phyloP scores from a whole-genome alignment of 2,113 vertebrate species.

The Prolemur simus region DNA sequence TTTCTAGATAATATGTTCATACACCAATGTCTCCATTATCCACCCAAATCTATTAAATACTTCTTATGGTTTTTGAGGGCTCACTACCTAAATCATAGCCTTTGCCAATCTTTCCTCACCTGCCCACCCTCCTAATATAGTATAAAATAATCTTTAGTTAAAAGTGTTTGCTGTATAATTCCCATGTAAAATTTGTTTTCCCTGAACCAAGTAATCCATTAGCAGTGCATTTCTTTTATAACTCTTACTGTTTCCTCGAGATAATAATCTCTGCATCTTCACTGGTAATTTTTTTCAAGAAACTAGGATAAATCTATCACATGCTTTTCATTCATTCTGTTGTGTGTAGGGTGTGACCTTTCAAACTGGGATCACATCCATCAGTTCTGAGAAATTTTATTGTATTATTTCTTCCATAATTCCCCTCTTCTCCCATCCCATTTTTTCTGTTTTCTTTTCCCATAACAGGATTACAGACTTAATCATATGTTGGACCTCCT shows the following conservation, averaged over 20 bases:
- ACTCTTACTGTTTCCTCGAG: background rate
- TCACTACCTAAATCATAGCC: background rate
- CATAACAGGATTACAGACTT: background rate
- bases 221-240: background rate
- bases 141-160: background rate
- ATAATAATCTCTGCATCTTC: background rate
- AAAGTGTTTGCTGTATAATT: background rate
- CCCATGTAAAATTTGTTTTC: background rate
- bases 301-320: background rate
- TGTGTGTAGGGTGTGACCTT: background rate
- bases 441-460: background rate
- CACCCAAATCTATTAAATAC: background rate
- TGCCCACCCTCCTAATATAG: background rate
- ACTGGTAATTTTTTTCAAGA: background rate
- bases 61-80: background rate
- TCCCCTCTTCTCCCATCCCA: background rate
- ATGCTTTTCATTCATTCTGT: background rate
- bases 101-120: background rate
- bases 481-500: background rate
- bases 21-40: background rate
- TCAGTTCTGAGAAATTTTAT: background rate
- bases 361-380: background rate
- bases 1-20: background rate
- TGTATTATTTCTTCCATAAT: background rate
- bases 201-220: background rate